phyloP scores from a whole-genome alignment of 2,113 vertebrate genomes.

The Vombatus ursinus region DNA sequence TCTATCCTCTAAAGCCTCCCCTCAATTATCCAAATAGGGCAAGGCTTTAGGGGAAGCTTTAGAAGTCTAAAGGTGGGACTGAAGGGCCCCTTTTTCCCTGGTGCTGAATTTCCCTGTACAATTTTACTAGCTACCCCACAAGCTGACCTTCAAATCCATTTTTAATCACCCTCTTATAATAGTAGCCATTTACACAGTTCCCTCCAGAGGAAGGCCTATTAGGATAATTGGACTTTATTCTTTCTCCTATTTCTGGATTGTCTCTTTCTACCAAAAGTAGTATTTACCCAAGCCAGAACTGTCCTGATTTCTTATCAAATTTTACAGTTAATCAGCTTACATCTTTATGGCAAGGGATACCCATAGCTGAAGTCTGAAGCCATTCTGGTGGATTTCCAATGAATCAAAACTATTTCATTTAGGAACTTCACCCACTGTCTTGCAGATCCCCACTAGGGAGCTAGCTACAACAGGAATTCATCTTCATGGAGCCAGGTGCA shows the following conservation, averaged over 20 bases:
- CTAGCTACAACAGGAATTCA: no score
- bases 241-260: not conserved
- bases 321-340: not conserved
- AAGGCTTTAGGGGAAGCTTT: not conserved
- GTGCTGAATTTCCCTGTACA: not conserved
- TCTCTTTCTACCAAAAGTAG: not conserved
- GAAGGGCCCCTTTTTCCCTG: not conserved
- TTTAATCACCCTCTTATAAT: not conserved
- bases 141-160: not conserved
- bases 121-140: not conserved
- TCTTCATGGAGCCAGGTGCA: no score
- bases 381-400: not conserved
- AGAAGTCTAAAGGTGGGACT: not conserved
- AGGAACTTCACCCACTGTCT: no score
- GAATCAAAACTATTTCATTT: no score
- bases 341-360: not conserved
- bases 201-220: not conserved
- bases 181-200: not conserved
- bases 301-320: not conserved
- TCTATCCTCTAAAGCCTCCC: not conserved
- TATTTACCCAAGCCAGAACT: not conserved
- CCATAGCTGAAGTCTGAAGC: not conserved
- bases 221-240: not conserved
- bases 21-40: not conserved
- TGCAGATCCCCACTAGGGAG: no score